Evolutionary conservation across 2,888 invertebrate genomes (phyloP).

Genomic region (Caenorhabditis sp.): DNA sequence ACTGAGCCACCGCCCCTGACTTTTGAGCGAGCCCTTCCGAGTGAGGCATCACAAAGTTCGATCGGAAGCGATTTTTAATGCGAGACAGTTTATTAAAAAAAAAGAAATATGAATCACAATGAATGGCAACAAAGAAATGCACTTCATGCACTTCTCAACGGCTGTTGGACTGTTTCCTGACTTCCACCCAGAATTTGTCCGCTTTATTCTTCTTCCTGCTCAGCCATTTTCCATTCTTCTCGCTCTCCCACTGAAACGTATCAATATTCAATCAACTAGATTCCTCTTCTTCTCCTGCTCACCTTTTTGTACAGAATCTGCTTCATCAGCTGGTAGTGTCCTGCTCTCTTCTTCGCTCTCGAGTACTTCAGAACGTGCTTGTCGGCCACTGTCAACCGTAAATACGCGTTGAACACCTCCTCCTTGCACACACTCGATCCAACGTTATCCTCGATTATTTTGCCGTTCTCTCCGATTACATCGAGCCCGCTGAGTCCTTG

Average conservation of each 20-base stretch:
- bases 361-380: conserved; percentile 25
- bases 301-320: conserved; percentile 30
- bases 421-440: conserved; percentile 27
- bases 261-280: background rate
- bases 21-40: too few relatives aligned
- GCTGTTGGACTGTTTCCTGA: background rate
- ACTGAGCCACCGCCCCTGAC: too few relatives aligned
- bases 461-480: conserved; percentile 5
- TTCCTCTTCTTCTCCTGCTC: too few relatives aligned
- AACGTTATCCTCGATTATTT: background rate
- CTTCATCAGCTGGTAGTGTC: conserved; percentile 30
- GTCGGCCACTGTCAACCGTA: conserved; percentile 15
- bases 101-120: too few relatives aligned
- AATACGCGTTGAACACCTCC: conserved; percentile 30
- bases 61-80: too few relatives aligned
- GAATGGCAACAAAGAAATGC: too few relatives aligned
- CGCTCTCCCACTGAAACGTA: conserved; percentile 26
- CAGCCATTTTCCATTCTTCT: conserved; percentile 39
- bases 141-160: too few relatives aligned
- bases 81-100: too few relatives aligned
- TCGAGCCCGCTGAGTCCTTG: conserved; percentile 24
- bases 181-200: conserved; percentile 37
- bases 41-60: too few relatives aligned
- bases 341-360: conserved; percentile 36
- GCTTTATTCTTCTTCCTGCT: conserved; percentile 28